Base-by-base conservation (phyloP, 2,797 vertebrate genomes). In the Meda fulgida region DNA sequence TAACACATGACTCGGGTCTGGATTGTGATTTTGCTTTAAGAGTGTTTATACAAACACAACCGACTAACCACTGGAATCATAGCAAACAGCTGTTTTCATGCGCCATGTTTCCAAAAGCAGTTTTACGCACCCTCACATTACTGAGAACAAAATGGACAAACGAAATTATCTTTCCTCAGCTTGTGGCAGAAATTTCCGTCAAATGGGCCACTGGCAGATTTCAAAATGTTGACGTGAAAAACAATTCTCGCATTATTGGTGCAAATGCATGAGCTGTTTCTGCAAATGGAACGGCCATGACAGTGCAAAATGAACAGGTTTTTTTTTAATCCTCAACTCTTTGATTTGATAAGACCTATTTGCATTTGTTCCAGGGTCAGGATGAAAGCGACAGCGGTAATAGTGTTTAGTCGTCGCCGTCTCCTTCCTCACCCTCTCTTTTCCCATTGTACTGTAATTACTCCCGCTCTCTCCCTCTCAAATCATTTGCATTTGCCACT, bases 401-500 rank as follows among this genome's bases (percentile, higher is more conserved):
- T 77, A 84, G 60, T 55, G 58, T 84, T 91, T 89, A 86, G 78
- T 60, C 16, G 19, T 29, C 69, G 26, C 29, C 60, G 9, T 16
- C 40, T 2, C 38, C 31, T 48, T 34, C 60, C 43, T 29, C 34
- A 18, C 34, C 77, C 26, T 10, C 58, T 2, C 58, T 31, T 40
- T 71, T 85, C 38, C 58, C 51, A 85, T 87, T 91, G 87, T 87
- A 83, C 86, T 85, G 73, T 92, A 89, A 93, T 91, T 89, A 91
- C 85, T 90, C 63, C 84, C 84, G 84, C 75, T 66, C 23, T 71
- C 84, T 81, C 88, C 89, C 79, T 86, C 63, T 88, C 71, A 86
- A 90, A 3, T 89, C 81, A 89, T 92, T 93, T 90, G 88, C 90
- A 91, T 92, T 92, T 87, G 70, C 86, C 88, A 89, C 89, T 85